Base-by-base conservation (phyloP, 2,797 vertebrate species). In the Xiphorhynchus erythropygius region DNA sequence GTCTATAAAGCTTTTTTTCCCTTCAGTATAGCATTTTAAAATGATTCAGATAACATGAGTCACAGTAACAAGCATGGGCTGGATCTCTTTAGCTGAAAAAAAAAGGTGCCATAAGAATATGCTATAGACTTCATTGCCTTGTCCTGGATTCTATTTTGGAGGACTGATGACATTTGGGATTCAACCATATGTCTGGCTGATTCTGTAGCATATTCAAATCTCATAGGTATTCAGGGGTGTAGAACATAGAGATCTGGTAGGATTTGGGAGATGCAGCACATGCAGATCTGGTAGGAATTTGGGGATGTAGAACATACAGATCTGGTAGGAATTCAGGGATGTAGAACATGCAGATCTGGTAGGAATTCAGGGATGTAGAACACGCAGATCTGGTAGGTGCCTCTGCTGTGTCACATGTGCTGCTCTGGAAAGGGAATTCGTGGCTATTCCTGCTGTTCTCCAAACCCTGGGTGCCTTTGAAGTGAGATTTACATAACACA, bases 121-220 rank as follows among this genome's bases (percentile, higher is more conserved):
- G 67, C 87, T 79, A 4, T 81, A 94, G 95, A 52, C 91, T 94
- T 89, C 21, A 14, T 27, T 94, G 94, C 87, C 91, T 95, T 91
- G 94, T 95, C 89, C 95, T 88, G 89, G 82, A 90, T 95, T 91
- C 94, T 88, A 87, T 96, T 96, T 89, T 73, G 57, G 89, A 93
- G 92, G 84, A 41, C 65, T 35, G 90, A 59, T 91, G 93, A 89
- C 94, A 90, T 94, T 96, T 94, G 85, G 94, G 89, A 91, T 88
- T 86, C 87, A 92, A 5, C 73, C 89, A 52, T 86, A 80, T 84
- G 89, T 64, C 84, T 94, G 92, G 65, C 82, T 74, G 79, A 89
- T 82, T 13, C 84, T 85, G 33, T 42, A 60, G 93, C 49, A 73
- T 93, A 73, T 25, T 68, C 25, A 77, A 85, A 63, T 28, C 85